These are phyloP conservation scores for Pantala flavescens DNA, from an alignment of 1,140 invertebrate genomes.

Conservation along the genomic window DNA sequence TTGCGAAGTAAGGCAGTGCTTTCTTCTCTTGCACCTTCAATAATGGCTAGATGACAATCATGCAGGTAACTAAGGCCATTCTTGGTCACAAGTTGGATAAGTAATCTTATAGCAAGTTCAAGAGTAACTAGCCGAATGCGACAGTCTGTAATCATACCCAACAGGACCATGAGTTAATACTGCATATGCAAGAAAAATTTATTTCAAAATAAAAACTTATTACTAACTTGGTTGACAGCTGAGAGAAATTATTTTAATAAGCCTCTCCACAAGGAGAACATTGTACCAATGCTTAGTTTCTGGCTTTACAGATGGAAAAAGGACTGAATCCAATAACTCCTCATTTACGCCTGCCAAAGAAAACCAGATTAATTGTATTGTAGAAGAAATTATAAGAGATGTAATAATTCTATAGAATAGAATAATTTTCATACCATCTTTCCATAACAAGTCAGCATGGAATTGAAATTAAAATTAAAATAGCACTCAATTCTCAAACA, in stretches of 20 bases:
- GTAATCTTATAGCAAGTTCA: constrained; percentile 71
- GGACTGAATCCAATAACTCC: constrained; percentile 57
- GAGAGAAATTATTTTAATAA: constrained; percentile 66
- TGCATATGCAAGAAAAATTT: background rate
- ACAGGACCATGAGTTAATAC: background rate
- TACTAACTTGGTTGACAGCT: constrained; percentile 68
- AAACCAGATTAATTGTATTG: constrained; percentile 18
- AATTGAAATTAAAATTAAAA: background rate
- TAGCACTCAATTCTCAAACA: background rate
- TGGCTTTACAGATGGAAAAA: constrained; percentile 38
- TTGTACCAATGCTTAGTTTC: constrained; percentile 52
- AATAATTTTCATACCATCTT: constrained; percentile 20
- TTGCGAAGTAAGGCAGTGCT: constrained; percentile 77
- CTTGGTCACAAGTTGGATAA: constrained; percentile 49
- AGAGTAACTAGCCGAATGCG: constrained; percentile 86
- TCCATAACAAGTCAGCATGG: background rate
- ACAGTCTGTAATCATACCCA: constrained; percentile 38
- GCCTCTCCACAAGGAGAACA: constrained; percentile 60
- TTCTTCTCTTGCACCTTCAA: constrained; percentile 73
- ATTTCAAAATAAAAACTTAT: constrained; percentile 16
- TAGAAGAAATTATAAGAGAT: background rate
- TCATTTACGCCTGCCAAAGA: constrained; percentile 55
- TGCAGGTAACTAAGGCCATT: constrained; percentile 43
- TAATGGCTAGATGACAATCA: constrained; percentile 52
- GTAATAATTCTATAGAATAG: constrained; percentile 9